Base-by-base conservation (phyloP, 2,888 invertebrate species). In the Panzeria rudis region DNA sequence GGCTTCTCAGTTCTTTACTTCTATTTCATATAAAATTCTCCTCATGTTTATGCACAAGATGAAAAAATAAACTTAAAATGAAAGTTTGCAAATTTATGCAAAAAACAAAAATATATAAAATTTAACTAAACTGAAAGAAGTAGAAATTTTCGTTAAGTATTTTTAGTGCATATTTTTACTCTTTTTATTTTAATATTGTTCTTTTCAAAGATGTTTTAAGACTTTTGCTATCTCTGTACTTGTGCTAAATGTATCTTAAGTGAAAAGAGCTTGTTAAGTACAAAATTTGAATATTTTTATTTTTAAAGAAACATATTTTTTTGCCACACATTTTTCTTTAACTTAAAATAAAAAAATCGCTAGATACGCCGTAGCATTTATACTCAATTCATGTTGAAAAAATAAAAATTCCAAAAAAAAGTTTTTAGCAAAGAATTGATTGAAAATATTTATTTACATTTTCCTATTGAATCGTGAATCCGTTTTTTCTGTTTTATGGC, bases 41-140 rank as follows among this genome's bases (percentile, higher is more conserved):
- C 54, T 8, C 11, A 25, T 15, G 2, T 54, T 44, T 20, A 25
- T 23, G 9, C 20, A 52, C 6, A 56, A 61, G 3, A 11, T 23
- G n/a, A 9, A 50, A 38, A 71, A 62, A 64, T 35, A 61, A 69
- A 41, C 38, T 29, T 64, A 0, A 35, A 41, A 64, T 38, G 5
- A 38, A 66, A 75, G 71, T 15, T 80, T 66, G 59, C 38, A 84
- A 80, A 76, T 84, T 72, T 84, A 80, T 80, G 79, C 69, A 84
- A 71, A 84, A 71, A 72, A 83, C 35, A 32, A 50, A 66, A 32
- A 75, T 50, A 64, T 47, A 50, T 38, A 75, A 82, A 64, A 76
- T 76, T 80, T 64, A 41, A 72, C 32, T 69, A 38, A 71, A 71
- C 56, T 71, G 50, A 78, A 75, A 79, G 62, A 38, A 44, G 68